Base-by-base conservation (phyloP, 2,797 vertebrate species). In the Cygnus olor region DNA sequence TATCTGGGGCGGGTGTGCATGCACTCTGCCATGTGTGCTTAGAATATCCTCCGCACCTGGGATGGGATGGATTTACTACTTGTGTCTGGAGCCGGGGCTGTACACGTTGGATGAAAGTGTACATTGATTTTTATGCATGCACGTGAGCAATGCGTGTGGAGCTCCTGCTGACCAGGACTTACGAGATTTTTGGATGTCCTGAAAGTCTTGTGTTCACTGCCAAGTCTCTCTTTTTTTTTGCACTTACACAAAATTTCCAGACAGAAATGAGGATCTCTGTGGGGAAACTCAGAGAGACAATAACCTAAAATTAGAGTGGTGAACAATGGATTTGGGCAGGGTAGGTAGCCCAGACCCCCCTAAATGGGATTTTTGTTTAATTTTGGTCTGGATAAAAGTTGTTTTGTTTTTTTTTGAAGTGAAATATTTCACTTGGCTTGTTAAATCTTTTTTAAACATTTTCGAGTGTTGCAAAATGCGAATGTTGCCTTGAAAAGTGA, bases 1-100 rank as follows among this genome's bases (percentile, higher is more conserved):
- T 71, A 4, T 61, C 1, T 85, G 72, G 72, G 53, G 65, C 0
- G 0, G 34, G 40, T 81, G 66, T 61, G 32, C 28, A 6, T 2
- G 8, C 10, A 5, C 14, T n/a, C n/a, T 45, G 38, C 45, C 30
- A 30, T 8, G 71, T 77, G 27, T 49, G 61, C 68, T 2, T 8
- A 80, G 89, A 91, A 68, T 80, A 61, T 66, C 65, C 28, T n/a
- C 87, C 53, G 40, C 72, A 51, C 76, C 57, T 85, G 79, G 82
- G 82, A 22, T 45, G 17, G 25, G 76, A 71, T 34, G 82, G 76
- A 85, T 94, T 94, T 91, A 63, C 57, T 80, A 12, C 57, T 5
- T n/a, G 69, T 83, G 44, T 65, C 72, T 78, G 85, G 68, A 76
- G 53, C 73, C 4, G 22, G 25, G 15, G 14, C 71, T 91, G 82